These are phyloP conservation scores for Blera fallax DNA, from an alignment of 2,888 invertebrate genomes.

Conservation along the genomic window DNA sequence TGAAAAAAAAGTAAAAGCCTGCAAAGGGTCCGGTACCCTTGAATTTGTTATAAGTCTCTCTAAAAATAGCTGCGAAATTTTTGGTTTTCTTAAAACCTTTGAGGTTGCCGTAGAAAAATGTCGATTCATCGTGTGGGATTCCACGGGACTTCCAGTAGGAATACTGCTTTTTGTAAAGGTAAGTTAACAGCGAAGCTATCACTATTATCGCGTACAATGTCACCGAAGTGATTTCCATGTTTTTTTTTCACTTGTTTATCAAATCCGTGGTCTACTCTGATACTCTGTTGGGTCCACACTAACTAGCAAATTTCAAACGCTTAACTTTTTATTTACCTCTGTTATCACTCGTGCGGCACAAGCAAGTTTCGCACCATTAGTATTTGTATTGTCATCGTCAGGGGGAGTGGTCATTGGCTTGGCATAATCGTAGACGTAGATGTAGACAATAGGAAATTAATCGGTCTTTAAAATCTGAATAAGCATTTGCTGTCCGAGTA, in stretches of 20 bases:
- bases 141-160: conserved; percentile 74
- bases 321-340: background rate
- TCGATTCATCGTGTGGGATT: conserved; percentile 74
- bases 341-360: background rate
- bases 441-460: too few relatives aligned
- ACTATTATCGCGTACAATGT: background rate
- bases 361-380: background rate
- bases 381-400: too few relatives aligned
- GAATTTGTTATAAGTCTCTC: conserved; percentile 75
- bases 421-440: background rate
- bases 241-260: background rate
- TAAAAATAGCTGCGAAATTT: conserved; percentile 74
- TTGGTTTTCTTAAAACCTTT: conserved; percentile 69
- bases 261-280: background rate
- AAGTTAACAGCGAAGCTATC: background rate
- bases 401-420: too few relatives aligned
- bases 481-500: too few relatives aligned
- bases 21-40: conserved; percentile 76
- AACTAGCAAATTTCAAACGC: background rate
- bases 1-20: conserved; percentile 77
- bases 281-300: background rate
- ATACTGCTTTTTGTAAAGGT: conserved; percentile 14
- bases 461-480: too few relatives aligned
- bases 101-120: conserved; percentile 74
- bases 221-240: background rate